These are phyloP conservation scores for Lochmaea crataegi DNA, from an alignment of 2,888 invertebrate species.

Conservation along the genomic window DNA sequence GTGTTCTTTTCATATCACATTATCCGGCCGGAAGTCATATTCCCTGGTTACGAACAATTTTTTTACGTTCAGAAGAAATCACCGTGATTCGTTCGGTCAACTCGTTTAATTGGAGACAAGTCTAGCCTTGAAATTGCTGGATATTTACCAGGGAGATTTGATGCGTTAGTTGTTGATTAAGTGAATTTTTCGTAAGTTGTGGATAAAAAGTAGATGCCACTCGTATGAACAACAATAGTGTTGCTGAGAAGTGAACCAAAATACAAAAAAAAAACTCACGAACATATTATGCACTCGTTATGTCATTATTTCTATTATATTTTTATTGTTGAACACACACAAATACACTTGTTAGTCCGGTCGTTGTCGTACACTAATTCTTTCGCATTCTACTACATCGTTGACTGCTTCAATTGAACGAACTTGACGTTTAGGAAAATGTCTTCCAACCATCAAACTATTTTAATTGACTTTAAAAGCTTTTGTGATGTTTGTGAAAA, in stretches of 20 bases:
- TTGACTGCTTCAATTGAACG: too few relatives aligned
- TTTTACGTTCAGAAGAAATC: constrained; percentile 38
- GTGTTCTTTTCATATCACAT: constrained; percentile 34
- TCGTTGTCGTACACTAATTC: constrained; percentile 41
- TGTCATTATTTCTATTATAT: constrained; percentile 49
- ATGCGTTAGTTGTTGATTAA: background rate
- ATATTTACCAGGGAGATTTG: background rate
- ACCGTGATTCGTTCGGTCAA: constrained; percentile 39
- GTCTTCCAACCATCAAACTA: too few relatives aligned
- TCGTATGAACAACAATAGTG: constrained; percentile 1
- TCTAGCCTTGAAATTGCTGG: background rate
- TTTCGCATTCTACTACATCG: background rate
- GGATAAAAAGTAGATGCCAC: background rate
- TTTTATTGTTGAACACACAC: constrained; percentile 46
- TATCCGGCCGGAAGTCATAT: constrained; percentile 45
- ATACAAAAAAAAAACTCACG: constrained; percentile 34
- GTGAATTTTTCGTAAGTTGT: background rate
- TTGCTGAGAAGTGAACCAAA: constrained; percentile 16
- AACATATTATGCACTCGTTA: constrained; percentile 42
- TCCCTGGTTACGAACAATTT: constrained; percentile 37
- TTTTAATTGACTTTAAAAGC: too few relatives aligned
- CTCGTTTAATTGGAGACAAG: constrained; percentile 35
- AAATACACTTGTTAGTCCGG: constrained; percentile 45
- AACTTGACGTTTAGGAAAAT: too few relatives aligned
- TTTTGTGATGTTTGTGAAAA: too few relatives aligned